Evolutionary conservation across 1,140 invertebrate species (phyloP).

Genomic region (Drosophila insularis): DNA sequence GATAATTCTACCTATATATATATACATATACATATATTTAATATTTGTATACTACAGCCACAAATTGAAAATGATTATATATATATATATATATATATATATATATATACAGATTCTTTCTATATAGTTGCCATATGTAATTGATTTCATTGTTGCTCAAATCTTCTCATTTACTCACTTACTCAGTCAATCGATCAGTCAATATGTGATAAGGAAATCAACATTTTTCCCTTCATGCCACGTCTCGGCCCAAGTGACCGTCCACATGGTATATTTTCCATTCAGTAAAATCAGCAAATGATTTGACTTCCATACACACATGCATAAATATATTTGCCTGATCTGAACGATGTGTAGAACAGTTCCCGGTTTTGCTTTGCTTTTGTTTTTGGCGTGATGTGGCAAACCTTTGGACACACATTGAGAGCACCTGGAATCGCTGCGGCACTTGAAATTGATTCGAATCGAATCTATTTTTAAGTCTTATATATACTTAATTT

Average conservation of each 20-base stretch:
- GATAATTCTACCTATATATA: constrained; percentile 16
- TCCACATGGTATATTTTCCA: not conserved
- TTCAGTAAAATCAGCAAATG: constrained; percentile 4
- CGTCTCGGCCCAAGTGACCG: not conserved
- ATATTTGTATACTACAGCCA: constrained; percentile 31
- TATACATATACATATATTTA: constrained; percentile 33
- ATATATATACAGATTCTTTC: not conserved
- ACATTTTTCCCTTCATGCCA: not conserved
- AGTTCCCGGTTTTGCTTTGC: not conserved
- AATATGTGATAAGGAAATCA: not conserved
- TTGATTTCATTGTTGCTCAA: constrained; percentile 8
- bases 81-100: not conserved
- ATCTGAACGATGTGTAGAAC: not conserved
- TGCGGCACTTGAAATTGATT: not conserved
- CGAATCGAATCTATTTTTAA: constrained; percentile 7
- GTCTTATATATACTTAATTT: constrained; percentile 19
- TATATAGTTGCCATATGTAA: constrained; percentile 10
- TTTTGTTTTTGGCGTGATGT: not conserved
- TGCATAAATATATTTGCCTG: not conserved
- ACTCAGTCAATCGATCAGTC: not conserved
- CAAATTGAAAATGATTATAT: constrained; percentile 3
- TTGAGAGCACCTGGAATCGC: not conserved
- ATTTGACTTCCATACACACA: not conserved
- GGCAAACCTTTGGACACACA: constrained; percentile 2
- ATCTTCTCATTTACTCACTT: not conserved